Evolutionary conservation across 2,797 vertebrate species (phyloP), one percentile per base, ranked within the genome.

Genomic region (Notamacropus eugenii): DNA sequence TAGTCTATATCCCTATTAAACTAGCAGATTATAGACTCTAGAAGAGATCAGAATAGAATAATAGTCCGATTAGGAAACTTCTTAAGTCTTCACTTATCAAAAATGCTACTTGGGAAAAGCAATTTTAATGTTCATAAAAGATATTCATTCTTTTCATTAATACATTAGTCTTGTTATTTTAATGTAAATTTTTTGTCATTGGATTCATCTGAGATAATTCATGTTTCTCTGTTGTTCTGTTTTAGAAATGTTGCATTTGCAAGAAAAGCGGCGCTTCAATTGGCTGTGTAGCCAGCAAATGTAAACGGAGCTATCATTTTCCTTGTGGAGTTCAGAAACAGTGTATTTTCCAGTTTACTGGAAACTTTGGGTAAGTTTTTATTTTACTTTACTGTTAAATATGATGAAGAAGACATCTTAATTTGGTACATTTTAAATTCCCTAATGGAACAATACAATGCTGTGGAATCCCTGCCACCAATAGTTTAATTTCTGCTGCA

Each of bases 281-380:
- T 94, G 99, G 99, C 96, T 99, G 99, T 91, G 98, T 98, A n/a
- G 95, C 98, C 95, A 98, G 98, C 55, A 99, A 98, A 97, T 99
- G 99, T 98, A 99, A 99, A 98, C 99, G 99, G 98, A 99, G 96
- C 98, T 99, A 99, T 56, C 99, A 99, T 98, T 99, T 99, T 92
- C 99, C 99, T 90, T 99, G 99, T 97, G 99, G 99, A 31, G 95
- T 98, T 97, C 98, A 99, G 95, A 98, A 94, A 90, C 97, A 98
- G 92, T 99, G 99, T 97, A 98, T 99, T 98, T 99, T 99, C 96
- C 99, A 99, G 97, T 99, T 99, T 94, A 99, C 98, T 24, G 99
- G 98, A 95, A 97, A 98, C 82, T 99, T 99, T 98, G 99, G 99
- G 99, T 99, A 98, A 99, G 99, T 97, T 94, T 54, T 52, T 5